These are phyloP conservation scores for Lampris incognitus DNA, from an alignment of 2,113 vertebrate genomes.

Conservation along the genomic window DNA sequence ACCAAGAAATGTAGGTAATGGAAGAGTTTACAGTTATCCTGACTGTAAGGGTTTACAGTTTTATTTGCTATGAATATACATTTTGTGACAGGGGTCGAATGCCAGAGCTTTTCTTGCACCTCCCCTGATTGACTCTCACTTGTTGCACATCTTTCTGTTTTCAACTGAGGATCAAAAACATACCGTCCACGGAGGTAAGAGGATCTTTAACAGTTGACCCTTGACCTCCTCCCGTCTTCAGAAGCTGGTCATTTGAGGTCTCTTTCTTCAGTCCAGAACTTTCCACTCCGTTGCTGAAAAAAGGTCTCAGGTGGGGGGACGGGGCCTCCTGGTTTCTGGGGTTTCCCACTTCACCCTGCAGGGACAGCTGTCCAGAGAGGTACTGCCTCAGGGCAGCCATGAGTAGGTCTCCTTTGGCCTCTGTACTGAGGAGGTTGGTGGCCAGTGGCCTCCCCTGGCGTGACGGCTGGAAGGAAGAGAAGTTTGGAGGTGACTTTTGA, in stretches of 20 bases:
- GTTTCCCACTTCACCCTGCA: conserved; percentile 33
- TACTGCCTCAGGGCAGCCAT: conserved; percentile 80
- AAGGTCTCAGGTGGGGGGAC: conserved; percentile 40
- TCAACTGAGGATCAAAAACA: conserved; percentile 14
- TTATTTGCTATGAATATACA: too few relatives aligned
- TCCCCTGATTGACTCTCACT: too few relatives aligned
- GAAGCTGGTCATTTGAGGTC: conserved; percentile 39
- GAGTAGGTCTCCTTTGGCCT: conserved; percentile 70
- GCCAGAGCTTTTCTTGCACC: too few relatives aligned
- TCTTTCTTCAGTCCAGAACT: conserved; percentile 51
- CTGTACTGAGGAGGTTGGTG: conserved; percentile 29
- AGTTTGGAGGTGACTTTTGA: conserved; percentile 61
- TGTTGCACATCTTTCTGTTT: too few relatives aligned
- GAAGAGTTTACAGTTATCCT: too few relatives aligned
- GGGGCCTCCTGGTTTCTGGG: conserved; percentile 48
- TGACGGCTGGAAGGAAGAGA: conserved; percentile 40
- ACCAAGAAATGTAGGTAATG: too few relatives aligned
- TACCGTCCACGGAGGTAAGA: conserved; percentile 85
- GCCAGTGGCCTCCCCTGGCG: conserved; percentile 40
- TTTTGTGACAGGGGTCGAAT: too few relatives aligned
- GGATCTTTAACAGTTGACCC: conserved; percentile 65
- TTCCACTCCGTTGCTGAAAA: conserved; percentile 55
- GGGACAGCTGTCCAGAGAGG: conserved; percentile 73
- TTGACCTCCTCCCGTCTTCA: conserved; percentile 56
- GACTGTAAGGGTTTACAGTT: too few relatives aligned